Evolutionary conservation across 2,113 vertebrate species (phyloP).

Genomic region (Nothobranchius furzeri): DNA sequence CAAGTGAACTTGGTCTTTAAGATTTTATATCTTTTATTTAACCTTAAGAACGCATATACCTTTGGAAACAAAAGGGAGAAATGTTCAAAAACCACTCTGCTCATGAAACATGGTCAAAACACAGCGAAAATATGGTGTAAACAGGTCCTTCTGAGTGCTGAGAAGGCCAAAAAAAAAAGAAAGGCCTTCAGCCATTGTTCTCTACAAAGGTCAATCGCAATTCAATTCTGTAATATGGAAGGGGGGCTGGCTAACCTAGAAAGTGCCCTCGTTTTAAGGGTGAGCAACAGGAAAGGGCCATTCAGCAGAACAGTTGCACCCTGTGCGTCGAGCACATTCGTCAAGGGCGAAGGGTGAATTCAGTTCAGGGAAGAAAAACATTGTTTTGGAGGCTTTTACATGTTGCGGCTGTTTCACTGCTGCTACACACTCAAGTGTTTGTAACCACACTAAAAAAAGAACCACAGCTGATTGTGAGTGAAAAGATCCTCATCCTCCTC

Average conservation of each 20-base stretch:
- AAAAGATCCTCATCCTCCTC: constrained; percentile 63
- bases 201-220: constrained; percentile 81
- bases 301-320: constrained; percentile 73
- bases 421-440: constrained; percentile 29
- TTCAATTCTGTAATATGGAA: constrained; percentile 76
- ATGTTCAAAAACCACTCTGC: constrained; percentile 39
- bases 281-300: constrained; percentile 75
- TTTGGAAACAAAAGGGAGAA: constrained; percentile 10
- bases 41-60: constrained; percentile 17
- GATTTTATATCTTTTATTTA: constrained; percentile 13
- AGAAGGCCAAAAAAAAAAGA: constrained; percentile 71
- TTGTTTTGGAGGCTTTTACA: constrained; percentile 59
- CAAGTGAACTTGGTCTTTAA: no score
- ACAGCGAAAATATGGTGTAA: constrained; percentile 60
- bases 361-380: constrained; percentile 39
- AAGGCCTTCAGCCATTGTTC: constrained; percentile 81
- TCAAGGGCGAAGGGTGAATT: constrained; percentile 71
- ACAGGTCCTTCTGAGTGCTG: constrained; percentile 60
- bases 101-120: constrained; percentile 63
- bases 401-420: constrained; percentile 47
- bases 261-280: constrained; percentile 67
- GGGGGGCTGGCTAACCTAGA: constrained; percentile 48
- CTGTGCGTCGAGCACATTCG: constrained; percentile 66
- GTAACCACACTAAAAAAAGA: constrained; percentile 53
- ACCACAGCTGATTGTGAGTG: constrained; percentile 53